Evolutionary conservation across 2,888 invertebrate species (phyloP).

Genomic region (Lithophane leautieri): DNA sequence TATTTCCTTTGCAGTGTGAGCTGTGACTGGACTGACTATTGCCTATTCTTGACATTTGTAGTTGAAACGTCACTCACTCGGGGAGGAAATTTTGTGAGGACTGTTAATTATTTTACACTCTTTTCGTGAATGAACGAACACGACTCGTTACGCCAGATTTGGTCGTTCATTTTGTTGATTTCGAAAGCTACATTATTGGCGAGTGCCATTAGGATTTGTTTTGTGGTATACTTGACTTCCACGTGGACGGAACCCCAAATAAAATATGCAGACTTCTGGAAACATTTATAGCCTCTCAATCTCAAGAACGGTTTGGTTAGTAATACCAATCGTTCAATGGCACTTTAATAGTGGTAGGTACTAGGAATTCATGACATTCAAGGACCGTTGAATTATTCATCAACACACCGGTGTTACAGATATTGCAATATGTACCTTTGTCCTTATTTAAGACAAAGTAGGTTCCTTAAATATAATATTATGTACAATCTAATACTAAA

Average conservation of each 20-base stretch:
- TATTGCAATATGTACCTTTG: conserved; percentile 34
- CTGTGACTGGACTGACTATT: conserved; percentile 1
- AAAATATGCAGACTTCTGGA: conserved; percentile 23
- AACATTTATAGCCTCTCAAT: conserved; percentile 17
- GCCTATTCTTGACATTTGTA: conserved; percentile 6
- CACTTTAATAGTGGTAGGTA: conserved; percentile 24
- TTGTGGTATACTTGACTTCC: neutral
- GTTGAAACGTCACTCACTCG: neutral
- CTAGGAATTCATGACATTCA: conserved; percentile 49
- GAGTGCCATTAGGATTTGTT: neutral
- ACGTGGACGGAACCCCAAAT: neutral
- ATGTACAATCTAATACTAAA: too few species aligned
- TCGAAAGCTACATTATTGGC: neutral
- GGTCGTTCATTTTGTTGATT: neutral
- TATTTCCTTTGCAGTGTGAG: conserved; percentile 33
- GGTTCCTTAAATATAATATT: too few species aligned
- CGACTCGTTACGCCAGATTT: neutral
- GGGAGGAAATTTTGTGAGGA: neutral
- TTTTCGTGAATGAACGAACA: neutral
- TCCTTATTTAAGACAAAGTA: neutral
- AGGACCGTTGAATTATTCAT: conserved; percentile 51
- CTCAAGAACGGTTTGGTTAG: conserved; percentile 29
- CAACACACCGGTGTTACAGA: conserved; percentile 16
- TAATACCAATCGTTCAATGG: conserved; percentile 25
- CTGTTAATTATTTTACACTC: neutral